Evolutionary conservation across 2,797 vertebrate genomes (phyloP), one percentile per base, ranked within the genome.

Genomic region (Pyrocephalus nanus): DNA sequence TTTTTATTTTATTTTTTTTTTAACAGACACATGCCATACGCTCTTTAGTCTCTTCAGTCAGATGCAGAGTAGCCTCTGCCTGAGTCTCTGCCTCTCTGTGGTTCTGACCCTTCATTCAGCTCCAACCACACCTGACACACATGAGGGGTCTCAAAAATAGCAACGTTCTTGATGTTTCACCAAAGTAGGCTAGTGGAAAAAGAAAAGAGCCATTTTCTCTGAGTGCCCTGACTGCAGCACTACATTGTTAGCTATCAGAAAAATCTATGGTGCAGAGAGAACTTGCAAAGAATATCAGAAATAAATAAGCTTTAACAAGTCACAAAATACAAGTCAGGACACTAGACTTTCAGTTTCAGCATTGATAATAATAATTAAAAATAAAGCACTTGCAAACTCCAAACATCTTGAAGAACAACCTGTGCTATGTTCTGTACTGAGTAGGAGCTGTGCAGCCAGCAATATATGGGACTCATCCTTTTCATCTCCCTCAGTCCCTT

Each of bases 131-230:
- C n/a, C 50, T 88, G 53, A 20, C 30, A 86, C 65, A 64, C 13
- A n/a, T 4, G 5, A 5, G 2, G 2, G 2, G 3, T 58, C 65
- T 86, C 4, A 0, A 72, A 72, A 53, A 42, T 22, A 58, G 14
- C 12, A 19, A 1, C 12, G 12, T 69, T 81, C 47, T 69, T 78
- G 54, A 86, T 73, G n/a, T 62, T 65, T 81, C 50, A 38, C 38
- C 0, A 0, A 55, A 45, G 25, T 11, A 61, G 11, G 17, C 43
- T 32, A 61, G 42, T 43, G 34, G 38, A 53, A 78, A 71, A 88
- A n/a, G 22, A 21, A 73, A 84, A 85, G 40, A 22, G 32, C 5
- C 2, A 4, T 65, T 93, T 92, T 72, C 42, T 51, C 20, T 9
- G 26, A 57, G 15, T 40, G 34, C 38, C 38, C 53, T 54, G 13